Conservation (phyloP, 2,888 invertebrate species). For the Synergus itoensis region DNA sequence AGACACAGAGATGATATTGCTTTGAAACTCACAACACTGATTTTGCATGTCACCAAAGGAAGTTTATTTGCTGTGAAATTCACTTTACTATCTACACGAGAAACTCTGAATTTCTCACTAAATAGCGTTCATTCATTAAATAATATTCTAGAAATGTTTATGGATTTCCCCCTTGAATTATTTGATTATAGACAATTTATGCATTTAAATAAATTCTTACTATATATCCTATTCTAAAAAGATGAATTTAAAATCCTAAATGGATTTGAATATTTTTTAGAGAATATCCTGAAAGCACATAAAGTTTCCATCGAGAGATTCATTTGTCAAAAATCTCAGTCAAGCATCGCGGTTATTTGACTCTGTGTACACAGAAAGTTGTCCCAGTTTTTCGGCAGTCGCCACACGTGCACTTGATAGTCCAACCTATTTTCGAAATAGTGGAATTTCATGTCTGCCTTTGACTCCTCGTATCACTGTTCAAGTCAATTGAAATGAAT, state of each 20-base stretch:
- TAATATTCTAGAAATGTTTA: too few relatives aligned
- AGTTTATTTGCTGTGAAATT: background rate
- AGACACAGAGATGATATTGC: conserved; percentile 35
- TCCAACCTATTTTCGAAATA: conserved; percentile 5
- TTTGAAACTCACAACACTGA: conserved; percentile 48
- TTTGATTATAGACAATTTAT: too few relatives aligned
- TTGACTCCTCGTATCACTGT: background rate
- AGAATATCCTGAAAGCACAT: background rate
- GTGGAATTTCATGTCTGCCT: background rate
- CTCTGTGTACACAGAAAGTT: background rate
- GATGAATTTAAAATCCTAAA: too few relatives aligned
- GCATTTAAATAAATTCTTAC: too few relatives aligned
- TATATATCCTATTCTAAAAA: too few relatives aligned
- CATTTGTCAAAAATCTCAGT: conserved; percentile 1
- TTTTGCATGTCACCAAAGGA: background rate
- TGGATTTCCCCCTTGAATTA: too few relatives aligned
- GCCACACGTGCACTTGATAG: conserved; percentile 45
- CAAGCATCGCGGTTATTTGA: background rate
- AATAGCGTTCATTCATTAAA: background rate
- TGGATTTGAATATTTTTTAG: too few relatives aligned
- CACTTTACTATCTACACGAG: background rate
- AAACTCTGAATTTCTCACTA: background rate
- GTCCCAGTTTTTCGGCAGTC: conserved; percentile 16
- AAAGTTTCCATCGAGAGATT: background rate
- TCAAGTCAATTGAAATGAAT: background rate